Evolutionary conservation across 2,113 vertebrate species (phyloP).

Genomic region (Nerophis ophidion): DNA sequence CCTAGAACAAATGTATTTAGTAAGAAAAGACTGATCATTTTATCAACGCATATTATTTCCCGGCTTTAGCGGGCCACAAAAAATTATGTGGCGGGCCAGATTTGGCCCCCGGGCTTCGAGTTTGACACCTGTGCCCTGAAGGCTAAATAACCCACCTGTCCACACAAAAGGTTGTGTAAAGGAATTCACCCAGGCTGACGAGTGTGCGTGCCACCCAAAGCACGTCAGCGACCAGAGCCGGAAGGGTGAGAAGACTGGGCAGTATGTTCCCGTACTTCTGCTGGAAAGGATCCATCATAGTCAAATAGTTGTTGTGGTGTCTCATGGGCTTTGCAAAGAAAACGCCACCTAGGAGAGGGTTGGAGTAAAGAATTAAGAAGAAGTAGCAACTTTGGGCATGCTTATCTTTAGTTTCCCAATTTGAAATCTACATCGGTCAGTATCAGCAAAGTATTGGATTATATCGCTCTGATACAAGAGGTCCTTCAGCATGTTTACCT

Average conservation of each 20-base stretch:
- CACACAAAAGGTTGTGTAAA: not conserved
- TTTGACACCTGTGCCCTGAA: too few species aligned
- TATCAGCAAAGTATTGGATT: too few species aligned
- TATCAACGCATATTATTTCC: too few species aligned
- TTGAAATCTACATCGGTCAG: too few species aligned
- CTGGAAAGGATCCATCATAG: slow-evolving; percentile 83
- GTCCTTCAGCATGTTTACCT: too few species aligned
- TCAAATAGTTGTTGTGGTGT: slow-evolving; percentile 75
- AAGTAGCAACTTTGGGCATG: not conserved
- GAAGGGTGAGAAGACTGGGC: slow-evolving; percentile 74
- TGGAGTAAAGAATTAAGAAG: not conserved
- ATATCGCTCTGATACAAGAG: too few species aligned
- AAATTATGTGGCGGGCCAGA: too few species aligned
- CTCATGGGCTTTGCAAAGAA: slow-evolving; percentile 83
- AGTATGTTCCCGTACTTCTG: slow-evolving; percentile 72
- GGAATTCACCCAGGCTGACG: slow-evolving; percentile 73
- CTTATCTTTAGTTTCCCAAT: not conserved
- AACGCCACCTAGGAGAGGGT: slow-evolving; percentile 67
- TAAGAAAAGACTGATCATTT: too few species aligned
- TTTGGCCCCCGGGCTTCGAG: too few species aligned
- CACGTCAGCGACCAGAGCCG: slow-evolving; percentile 77
- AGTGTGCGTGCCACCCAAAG: slow-evolving; percentile 83
- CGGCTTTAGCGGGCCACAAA: too few species aligned
- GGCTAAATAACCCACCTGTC: too few species aligned
- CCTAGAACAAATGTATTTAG: too few species aligned